Conservation (phyloP, 2,888 invertebrate genomes). For the Ormyrus thymus region DNA sequence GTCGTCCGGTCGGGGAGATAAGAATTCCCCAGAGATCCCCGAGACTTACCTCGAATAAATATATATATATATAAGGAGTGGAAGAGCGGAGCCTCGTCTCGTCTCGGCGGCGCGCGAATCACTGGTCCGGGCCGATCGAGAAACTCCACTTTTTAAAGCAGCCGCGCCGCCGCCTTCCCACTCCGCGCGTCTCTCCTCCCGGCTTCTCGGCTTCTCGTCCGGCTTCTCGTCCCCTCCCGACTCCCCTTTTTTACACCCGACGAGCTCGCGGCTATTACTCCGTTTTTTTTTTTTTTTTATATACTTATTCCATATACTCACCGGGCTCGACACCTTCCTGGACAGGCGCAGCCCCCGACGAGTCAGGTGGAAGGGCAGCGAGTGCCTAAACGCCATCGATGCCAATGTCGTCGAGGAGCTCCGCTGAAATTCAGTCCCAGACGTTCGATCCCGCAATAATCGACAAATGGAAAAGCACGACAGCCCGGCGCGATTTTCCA, state of each 20-base stretch:
- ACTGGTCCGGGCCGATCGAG: constrained; percentile 49
- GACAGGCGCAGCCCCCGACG: constrained; percentile 26
- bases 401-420: background rate
- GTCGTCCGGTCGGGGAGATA: too few species aligned
- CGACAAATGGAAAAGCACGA: too few species aligned
- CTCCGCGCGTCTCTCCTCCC: background rate
- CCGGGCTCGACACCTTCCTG: background rate
- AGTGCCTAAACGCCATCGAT: constrained; percentile 14
- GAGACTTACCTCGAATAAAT: too few species aligned
- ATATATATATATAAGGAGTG: too few species aligned
- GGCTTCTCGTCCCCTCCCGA: background rate
- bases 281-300: too few species aligned
- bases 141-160: constrained; percentile 52
- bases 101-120: constrained; percentile 22
- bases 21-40: too few species aligned
- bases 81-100: background rate
- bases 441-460: too few species aligned
- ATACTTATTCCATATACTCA: background rate
- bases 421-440: too few species aligned
- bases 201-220: background rate
- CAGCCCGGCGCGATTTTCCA: background rate
- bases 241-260: background rate
- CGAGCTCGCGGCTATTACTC: too few species aligned
- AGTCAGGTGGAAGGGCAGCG: constrained; percentile 36
- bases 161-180: constrained; percentile 1